phyloP scores from a whole-genome alignment of 2,797 vertebrate genomes.

The Lacerta bilineata region DNA sequence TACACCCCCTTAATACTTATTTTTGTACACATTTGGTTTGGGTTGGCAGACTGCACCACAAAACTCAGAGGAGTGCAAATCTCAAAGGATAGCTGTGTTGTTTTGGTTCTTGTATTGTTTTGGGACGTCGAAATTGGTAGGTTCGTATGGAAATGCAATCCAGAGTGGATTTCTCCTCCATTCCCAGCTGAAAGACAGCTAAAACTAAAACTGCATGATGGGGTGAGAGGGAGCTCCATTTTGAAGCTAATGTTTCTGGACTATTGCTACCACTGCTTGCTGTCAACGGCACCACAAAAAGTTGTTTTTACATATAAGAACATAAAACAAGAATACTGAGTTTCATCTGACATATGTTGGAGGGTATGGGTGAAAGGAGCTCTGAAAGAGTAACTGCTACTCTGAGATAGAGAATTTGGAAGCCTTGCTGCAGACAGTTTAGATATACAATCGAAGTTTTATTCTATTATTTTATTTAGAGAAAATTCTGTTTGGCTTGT shows the following conservation, averaged over 20 bases:
- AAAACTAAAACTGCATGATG: background rate
- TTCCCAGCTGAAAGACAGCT: background rate
- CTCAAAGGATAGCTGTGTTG: too few relatives aligned
- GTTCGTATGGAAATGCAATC: too few relatives aligned
- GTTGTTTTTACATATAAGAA: background rate
- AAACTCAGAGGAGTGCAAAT: too few relatives aligned
- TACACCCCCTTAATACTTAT: too few relatives aligned
- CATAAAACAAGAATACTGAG: background rate
- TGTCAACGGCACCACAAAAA: background rate
- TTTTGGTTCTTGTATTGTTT: too few relatives aligned
- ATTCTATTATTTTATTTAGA: background rate
- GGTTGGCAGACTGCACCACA: too few relatives aligned
- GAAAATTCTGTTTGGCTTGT: constrained; percentile 4
- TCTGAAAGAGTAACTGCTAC: background rate
- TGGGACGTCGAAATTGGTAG: too few relatives aligned
- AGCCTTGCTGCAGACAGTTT: background rate
- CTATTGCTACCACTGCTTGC: too few relatives aligned
- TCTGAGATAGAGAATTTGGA: constrained; percentile 3
- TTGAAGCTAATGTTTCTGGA: background rate
- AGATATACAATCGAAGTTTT: background rate
- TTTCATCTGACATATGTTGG: background rate
- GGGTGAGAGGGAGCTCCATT: background rate
- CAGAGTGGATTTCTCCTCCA: too few relatives aligned
- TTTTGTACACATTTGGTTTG: too few relatives aligned
- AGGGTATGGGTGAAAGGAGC: background rate